Conservation (phyloP, 2,797 vertebrate genomes). For the Neosilurus hyrtlii region DNA sequence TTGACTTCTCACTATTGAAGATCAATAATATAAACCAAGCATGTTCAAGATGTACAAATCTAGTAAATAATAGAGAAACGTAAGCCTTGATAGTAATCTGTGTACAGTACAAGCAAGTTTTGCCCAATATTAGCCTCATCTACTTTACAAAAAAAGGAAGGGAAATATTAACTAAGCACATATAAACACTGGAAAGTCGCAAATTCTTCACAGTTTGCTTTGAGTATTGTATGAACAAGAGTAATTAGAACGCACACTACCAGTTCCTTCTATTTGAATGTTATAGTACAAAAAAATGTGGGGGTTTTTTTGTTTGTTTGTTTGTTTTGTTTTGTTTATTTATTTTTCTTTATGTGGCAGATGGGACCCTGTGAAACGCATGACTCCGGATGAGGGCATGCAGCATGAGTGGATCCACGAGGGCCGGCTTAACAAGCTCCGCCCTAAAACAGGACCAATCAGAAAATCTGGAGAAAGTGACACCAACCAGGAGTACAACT, state of each 20-base stretch:
- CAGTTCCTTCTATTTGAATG: not conserved
- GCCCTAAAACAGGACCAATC: constrained; percentile 65
- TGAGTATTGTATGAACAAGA: not conserved
- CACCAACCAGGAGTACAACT: constrained; percentile 55
- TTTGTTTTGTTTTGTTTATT: too few relatives aligned
- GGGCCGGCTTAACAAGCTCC: constrained; percentile 72
- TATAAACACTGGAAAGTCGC: too few relatives aligned
- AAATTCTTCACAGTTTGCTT: not conserved
- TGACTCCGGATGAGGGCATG: constrained; percentile 88
- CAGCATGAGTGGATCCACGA: constrained; percentile 89
- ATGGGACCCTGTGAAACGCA: constrained; percentile 87
- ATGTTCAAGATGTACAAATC: not conserved
- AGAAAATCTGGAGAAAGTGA: constrained; percentile 72
- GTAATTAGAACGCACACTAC: too few relatives aligned
- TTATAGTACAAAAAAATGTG: not conserved
- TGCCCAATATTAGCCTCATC: not conserved
- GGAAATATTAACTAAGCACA: not conserved
- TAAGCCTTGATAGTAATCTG: not conserved
- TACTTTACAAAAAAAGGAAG: not conserved
- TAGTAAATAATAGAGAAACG: not conserved
- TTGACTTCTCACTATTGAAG: not conserved
- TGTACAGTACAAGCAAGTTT: not conserved
- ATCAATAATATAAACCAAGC: not conserved
- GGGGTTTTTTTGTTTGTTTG: not conserved
- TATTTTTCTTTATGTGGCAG: constrained; percentile 54